Evolutionary conservation across 2,797 vertebrate species (phyloP).

Genomic region (Pipistrellus pipistrellus): DNA sequence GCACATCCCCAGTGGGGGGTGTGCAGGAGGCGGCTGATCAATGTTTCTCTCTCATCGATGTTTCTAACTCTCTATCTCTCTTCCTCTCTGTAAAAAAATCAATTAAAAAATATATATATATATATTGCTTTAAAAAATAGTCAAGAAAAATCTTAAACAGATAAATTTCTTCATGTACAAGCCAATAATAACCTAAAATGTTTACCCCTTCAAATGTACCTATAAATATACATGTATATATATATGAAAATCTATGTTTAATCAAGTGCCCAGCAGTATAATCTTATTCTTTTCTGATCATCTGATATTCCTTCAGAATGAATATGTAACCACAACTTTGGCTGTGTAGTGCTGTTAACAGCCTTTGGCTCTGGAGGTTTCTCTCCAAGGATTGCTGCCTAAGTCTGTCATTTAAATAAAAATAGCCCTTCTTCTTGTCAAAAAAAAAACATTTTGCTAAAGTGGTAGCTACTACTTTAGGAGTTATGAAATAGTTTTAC

Average conservation of each 20-base stretch:
- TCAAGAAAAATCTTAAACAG: slow-evolving; percentile 22
- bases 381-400: not conserved
- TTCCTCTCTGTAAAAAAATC: too few species aligned
- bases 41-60: too few species aligned
- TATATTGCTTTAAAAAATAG: not conserved
- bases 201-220: not conserved
- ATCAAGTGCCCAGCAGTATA: not conserved
- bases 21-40: too few species aligned
- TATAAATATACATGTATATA: not conserved
- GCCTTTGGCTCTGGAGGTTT: not conserved
- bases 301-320: not conserved
- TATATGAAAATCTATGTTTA: not conserved
- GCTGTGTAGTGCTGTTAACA: not conserved
- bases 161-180: not conserved
- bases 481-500: not conserved
- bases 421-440: not conserved
- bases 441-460: slow-evolving; percentile 19
- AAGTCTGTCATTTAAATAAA: slow-evolving; percentile 48
- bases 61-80: too few species aligned
- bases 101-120: too few species aligned
- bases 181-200: not conserved
- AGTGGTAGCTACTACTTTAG: not conserved
- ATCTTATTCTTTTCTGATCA: not conserved
- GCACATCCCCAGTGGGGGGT: too few species aligned
- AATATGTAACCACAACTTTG: not conserved